Conservation (phyloP, 2,113 vertebrate species). For the Axis porcinus region DNA sequence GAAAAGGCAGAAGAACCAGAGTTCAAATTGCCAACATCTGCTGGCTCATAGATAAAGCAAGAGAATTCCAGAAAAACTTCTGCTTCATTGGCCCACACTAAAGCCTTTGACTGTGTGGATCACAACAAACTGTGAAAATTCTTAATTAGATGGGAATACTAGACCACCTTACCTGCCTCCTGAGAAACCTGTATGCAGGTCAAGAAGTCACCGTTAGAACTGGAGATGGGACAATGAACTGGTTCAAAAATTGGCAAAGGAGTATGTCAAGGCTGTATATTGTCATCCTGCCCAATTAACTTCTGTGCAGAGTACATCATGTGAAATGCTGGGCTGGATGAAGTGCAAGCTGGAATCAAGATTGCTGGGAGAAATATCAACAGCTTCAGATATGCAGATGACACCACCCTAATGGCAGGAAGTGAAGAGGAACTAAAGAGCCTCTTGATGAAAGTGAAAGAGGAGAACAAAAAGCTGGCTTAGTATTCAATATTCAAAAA, state of each 20-base stretch:
- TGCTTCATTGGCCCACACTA: background rate
- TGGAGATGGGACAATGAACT: accelerated
- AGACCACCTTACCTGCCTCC: background rate
- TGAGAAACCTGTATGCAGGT: background rate
- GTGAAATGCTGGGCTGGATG: background rate
- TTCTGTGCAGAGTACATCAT: background rate
- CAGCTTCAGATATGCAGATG: background rate
- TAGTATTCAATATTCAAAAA: background rate
- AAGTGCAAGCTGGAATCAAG: background rate
- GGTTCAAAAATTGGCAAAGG: background rate
- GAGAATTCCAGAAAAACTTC: background rate
- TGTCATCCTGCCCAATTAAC: background rate
- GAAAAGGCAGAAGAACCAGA: background rate
- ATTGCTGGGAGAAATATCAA: background rate
- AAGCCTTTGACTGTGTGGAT: background rate
- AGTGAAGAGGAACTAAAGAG: background rate
- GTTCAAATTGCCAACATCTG: background rate
- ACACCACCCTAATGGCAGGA: background rate
- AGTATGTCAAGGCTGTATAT: background rate
- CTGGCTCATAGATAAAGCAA: background rate
- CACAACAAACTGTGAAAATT: background rate
- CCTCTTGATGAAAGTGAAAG: background rate
- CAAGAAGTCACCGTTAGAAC: background rate
- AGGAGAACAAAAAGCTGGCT: background rate
- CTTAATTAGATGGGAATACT: background rate